These are phyloP conservation scores for Cyclophora albipunctata DNA, from an alignment of 2,888 invertebrate species.

Conservation along the genomic window DNA sequence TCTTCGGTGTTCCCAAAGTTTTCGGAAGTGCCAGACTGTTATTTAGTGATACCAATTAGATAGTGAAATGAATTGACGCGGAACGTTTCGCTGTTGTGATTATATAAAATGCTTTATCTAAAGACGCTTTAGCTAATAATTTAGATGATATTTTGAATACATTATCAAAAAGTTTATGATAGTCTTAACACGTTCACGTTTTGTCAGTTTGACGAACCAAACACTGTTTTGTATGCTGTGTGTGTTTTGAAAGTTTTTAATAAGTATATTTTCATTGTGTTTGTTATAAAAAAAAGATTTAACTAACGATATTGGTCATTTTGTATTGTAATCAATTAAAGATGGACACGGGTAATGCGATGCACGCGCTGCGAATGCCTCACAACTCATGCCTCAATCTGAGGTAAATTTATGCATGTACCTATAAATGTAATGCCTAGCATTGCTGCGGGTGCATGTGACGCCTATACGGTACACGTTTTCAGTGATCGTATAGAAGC, in stretches of 20 bases:
- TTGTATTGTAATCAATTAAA: constrained; percentile 3
- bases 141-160: constrained; percentile 66
- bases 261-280: constrained; percentile 10
- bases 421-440: too few species aligned
- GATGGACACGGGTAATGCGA: too few species aligned
- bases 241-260: constrained; percentile 46
- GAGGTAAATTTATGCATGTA: too few species aligned
- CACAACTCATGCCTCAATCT: too few species aligned
- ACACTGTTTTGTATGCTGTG: constrained; percentile 46
- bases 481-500: too few species aligned
- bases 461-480: too few species aligned
- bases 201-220: constrained; percentile 52
- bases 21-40: constrained; percentile 71
- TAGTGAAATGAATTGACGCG: constrained; percentile 54
- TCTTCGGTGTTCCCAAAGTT: constrained; percentile 69
- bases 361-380: too few species aligned
- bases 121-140: constrained; percentile 68
- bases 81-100: constrained; percentile 65
- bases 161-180: constrained; percentile 48
- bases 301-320: constrained; percentile 22
- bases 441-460: too few species aligned
- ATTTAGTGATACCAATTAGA: constrained; percentile 67
- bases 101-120: constrained; percentile 71
- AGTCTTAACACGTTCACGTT: constrained; percentile 22
- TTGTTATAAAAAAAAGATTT: neutral